phyloP scores from a whole-genome alignment of 2,113 vertebrate genomes.

The Tor tambroides region DNA sequence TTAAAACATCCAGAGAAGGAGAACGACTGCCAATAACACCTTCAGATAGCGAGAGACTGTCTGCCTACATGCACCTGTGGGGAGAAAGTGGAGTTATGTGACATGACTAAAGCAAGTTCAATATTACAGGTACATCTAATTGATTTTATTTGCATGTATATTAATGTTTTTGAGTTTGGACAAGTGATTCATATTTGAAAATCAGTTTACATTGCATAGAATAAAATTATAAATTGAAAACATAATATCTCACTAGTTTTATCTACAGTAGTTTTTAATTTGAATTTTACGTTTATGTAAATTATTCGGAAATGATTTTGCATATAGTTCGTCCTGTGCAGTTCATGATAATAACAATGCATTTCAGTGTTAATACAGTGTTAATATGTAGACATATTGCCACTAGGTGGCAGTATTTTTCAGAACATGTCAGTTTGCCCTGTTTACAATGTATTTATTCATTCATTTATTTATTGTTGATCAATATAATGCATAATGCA shows the following conservation, averaged over 20 bases:
- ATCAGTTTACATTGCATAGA: not conserved
- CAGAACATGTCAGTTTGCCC: not conserved
- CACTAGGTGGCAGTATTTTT: slow-evolving; percentile 51
- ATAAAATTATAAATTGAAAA: not conserved
- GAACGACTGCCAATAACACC: not conserved
- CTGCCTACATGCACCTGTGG: not conserved
- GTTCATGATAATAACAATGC: not conserved
- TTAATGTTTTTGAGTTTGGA: not conserved
- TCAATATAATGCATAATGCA: slow-evolving; percentile 16
- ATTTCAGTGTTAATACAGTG: not conserved
- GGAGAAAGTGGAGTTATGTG: not conserved
- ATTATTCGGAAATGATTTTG: not conserved
- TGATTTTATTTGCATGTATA: not conserved
- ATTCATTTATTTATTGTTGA: slow-evolving; percentile 29
- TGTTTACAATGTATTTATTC: not conserved
- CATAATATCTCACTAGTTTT: not conserved
- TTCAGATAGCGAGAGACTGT: not conserved
- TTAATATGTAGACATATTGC: no score
- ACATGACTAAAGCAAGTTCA: not conserved
- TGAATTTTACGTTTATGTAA: not conserved
- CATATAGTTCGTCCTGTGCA: not conserved
- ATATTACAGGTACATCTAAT: not conserved
- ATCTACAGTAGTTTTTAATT: not conserved
- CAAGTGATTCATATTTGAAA: not conserved
- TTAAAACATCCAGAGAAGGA: slow-evolving; percentile 31